Evolutionary conservation across 2,113 vertebrate genomes (phyloP).

Genomic region (Heptranchias perlo): DNA sequence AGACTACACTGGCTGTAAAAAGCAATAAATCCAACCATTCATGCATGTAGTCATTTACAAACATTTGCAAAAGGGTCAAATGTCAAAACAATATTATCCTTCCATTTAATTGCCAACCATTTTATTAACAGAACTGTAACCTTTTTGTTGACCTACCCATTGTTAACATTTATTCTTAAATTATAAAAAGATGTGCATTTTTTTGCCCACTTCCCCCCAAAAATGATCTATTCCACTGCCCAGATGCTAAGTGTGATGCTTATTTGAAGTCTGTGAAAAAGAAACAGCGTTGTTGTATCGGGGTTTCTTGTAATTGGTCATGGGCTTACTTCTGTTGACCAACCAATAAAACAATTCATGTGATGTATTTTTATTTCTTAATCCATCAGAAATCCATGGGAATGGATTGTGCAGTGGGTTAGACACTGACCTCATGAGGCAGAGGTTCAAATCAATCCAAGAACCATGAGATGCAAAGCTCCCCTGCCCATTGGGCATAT

Average conservation of each 20-base stretch:
- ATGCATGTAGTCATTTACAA: neutral
- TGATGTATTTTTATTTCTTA: neutral
- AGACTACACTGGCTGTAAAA: neutral
- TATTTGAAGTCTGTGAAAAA: neutral
- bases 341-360: neutral
- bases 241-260: neutral
- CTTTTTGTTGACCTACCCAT: neutral
- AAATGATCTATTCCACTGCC: neutral
- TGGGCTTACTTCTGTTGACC: neutral
- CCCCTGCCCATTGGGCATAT: too few species aligned
- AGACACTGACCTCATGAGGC: neutral
- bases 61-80: conserved; percentile 1
- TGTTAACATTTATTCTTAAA: neutral
- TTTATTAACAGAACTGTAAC: neutral
- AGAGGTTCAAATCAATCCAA: neutral
- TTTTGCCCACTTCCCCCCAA: neutral
- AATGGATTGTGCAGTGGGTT: neutral
- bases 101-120: neutral
- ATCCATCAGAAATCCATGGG: neutral
- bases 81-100: neutral
- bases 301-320: neutral
- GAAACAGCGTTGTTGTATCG: neutral
- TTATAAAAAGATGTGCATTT: neutral
- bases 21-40: neutral
- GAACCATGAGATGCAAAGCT: neutral